Evolutionary conservation across 1,140 invertebrate species (phyloP), one percentile per base, ranked within the genome.

Genomic region (Drosophila seguyi): DNA sequence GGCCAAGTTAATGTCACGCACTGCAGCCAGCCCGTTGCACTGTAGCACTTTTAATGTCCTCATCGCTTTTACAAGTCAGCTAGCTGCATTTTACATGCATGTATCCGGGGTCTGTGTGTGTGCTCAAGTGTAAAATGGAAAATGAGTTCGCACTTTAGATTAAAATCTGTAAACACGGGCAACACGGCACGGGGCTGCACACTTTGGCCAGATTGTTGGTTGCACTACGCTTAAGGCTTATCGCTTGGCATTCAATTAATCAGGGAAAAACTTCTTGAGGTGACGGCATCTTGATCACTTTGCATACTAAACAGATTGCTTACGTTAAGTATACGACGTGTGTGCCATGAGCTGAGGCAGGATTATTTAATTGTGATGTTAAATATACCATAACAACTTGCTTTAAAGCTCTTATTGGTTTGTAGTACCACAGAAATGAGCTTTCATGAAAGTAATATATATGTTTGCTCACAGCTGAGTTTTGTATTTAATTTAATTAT

Each of bases 81-180:
- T 31, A 50, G 66, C 42, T 82, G 73, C 71, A 66, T 58, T 62
- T 58, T 20, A 61, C 44, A 60, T 62, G 57, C 44, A 34, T 50
- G 48, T 31, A 16, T 11, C 14, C 36, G 5, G 52, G 5, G 14
- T 22, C 50, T 38, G 18, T 34, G 34, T 50, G 48, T 55, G 52
- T 55, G 47, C 75, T 78, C 42, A 55, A 81, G 84, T 84, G 85
- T 87, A 65, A 90, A 85, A 77, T 87, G 63, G 73, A 87, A 84
- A 84, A 88, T 80, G 80, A 68, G 78, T 81, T 86, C 68, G 72
- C 81, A 84, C 81, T 84, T 84, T 68, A 77, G 81, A 80, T 84
- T 84, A 80, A 84, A 80, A 84, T 85, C 81, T 57, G 72, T 58
- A 84, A 84, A 84, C 81, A 84, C 69, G 75, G 44, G 16, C 6